Evolutionary conservation across 23 tunicate species (phyloP).

Genomic region (Trididemnum nubilum): DNA sequence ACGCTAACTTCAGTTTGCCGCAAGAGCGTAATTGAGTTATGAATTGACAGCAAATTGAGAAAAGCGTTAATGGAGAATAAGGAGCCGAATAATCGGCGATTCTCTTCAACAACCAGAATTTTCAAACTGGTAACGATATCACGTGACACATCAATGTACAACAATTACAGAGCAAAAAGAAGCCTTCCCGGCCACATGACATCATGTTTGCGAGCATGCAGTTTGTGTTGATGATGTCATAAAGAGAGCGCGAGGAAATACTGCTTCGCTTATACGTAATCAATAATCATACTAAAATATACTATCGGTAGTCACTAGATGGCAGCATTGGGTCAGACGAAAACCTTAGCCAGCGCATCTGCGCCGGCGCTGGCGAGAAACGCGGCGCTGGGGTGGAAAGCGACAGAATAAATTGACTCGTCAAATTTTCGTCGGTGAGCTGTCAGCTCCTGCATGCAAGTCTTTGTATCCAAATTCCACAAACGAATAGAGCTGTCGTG

Average conservation of each 20-base stretch:
- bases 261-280: neutral
- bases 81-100: too few species aligned
- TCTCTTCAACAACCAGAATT: too few species aligned
- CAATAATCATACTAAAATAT: too few species aligned
- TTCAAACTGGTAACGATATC: too few species aligned
- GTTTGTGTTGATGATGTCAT: constrained; percentile 2
- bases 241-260: constrained; percentile 9
- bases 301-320: too few species aligned
- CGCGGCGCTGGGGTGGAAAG: constrained; percentile 91
- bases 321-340: constrained; percentile 42
- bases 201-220: neutral
- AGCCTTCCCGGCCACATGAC: neutral
- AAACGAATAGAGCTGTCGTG: constrained; percentile 84
- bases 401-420: constrained; percentile 88
- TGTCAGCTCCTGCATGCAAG: constrained; percentile 95
- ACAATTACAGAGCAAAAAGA: neutral
- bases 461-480: constrained; percentile 89
- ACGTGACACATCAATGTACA: neutral
- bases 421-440: constrained; percentile 90
- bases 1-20: too few species aligned
- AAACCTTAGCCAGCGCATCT: constrained; percentile 91
- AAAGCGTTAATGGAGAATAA: too few species aligned
- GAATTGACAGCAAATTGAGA: too few species aligned
- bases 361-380: constrained; percentile 97
- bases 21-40: too few species aligned